phyloP scores from a whole-genome alignment of 2,888 invertebrate species.

The Melinaea marsaeus region DNA sequence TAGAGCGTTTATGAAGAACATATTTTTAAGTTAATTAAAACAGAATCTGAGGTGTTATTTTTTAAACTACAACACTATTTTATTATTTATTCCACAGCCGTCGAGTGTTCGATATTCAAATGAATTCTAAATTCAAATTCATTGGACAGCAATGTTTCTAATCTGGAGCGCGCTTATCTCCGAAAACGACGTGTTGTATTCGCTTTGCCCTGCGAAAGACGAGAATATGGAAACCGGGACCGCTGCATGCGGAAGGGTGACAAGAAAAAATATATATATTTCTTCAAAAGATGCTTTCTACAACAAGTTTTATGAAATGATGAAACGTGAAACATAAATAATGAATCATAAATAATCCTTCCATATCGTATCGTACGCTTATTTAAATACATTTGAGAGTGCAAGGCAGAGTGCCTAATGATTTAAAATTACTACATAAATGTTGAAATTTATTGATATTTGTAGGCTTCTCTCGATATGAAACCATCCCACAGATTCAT shows the following conservation, averaged over 20 bases:
- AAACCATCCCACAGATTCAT: slow-evolving; percentile 45
- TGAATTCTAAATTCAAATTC: slow-evolving; percentile 22
- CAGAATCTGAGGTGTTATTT: no score
- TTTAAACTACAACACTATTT: no score
- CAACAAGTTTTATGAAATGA: neutral
- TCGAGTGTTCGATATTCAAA: slow-evolving; percentile 20
- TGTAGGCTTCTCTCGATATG: slow-evolving; percentile 35
- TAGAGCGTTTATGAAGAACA: neutral
- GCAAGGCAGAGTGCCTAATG: no score
- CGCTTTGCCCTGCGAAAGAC: slow-evolving; percentile 45
- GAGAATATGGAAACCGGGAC: slow-evolving; percentile 43
- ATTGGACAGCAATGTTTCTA: slow-evolving; percentile 31
- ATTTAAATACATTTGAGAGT: no score
- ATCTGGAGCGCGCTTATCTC: slow-evolving; percentile 42
- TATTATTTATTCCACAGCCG: neutral
- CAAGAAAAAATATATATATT: neutral
- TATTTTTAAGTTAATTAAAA: no score
- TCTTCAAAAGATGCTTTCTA: neutral
- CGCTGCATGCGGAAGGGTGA: slow-evolving; percentile 34
- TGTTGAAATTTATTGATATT: neutral
- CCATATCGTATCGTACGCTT: no score
- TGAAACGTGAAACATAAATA: neutral
- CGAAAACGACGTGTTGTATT: slow-evolving; percentile 49
- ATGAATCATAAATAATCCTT: no score
- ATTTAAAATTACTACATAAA: neutral